Evolutionary conservation across 2,888 invertebrate genomes (phyloP).

Genomic region (Mimachlamys varia): DNA sequence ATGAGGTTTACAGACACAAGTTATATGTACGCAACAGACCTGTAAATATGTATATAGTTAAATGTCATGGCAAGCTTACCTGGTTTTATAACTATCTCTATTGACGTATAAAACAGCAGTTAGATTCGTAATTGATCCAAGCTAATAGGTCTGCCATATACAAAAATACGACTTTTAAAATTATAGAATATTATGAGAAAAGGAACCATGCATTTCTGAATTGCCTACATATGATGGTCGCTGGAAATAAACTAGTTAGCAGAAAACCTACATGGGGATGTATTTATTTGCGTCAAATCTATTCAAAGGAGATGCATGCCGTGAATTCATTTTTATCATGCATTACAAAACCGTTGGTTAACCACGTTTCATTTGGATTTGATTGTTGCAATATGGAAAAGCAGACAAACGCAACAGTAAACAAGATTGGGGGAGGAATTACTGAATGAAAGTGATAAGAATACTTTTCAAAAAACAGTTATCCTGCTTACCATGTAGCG

Average conservation of each 20-base stretch:
- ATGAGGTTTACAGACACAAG: too few relatives aligned
- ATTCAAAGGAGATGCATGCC: not conserved
- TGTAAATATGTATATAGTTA: too few relatives aligned
- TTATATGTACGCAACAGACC: too few relatives aligned
- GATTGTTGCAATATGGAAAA: not conserved
- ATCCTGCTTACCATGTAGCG: too few relatives aligned
- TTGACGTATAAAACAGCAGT: too few relatives aligned
- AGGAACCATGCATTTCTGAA: not conserved
- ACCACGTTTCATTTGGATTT: constrained; percentile 12
- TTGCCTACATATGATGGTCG: not conserved
- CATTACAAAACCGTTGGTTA: not conserved
- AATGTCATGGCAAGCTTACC: too few relatives aligned
- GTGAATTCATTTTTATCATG: not conserved
- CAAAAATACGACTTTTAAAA: too few relatives aligned
- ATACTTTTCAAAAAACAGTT: not conserved
- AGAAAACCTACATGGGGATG: not conserved
- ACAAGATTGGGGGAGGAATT: not conserved
- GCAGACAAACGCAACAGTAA: not conserved
- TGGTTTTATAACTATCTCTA: too few relatives aligned
- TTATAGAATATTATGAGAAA: too few relatives aligned
- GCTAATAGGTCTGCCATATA: too few relatives aligned
- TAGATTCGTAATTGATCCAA: too few relatives aligned
- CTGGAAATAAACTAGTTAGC: not conserved
- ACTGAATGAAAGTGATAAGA: not conserved
- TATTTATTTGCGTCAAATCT: not conserved